These are phyloP conservation scores for Meandrusa payeni DNA, from an alignment of 2,888 invertebrate species.

Conservation along the genomic window DNA sequence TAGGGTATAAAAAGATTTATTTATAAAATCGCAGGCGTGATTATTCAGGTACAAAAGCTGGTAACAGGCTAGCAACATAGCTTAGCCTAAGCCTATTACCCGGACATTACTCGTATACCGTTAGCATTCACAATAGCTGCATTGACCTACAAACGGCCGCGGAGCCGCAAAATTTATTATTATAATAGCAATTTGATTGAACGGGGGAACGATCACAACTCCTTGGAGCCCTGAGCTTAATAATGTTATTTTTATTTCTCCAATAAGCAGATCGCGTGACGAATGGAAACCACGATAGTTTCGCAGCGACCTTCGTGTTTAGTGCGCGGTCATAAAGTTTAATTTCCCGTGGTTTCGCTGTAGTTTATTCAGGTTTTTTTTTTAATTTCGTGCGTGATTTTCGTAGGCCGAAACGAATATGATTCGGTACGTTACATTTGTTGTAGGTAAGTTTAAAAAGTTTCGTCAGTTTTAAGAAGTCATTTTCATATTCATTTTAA, in stretches of 20 bases:
- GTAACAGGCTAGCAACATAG: constrained; percentile 4
- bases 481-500: no score
- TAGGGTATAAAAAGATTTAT: no score
- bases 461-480: neutral
- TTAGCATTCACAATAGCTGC: constrained; percentile 14
- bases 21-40: constrained; percentile 1
- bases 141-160: constrained; percentile 20
- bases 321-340: constrained; percentile 22
- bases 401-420: constrained; percentile 9
- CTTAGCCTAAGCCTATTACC: constrained; percentile 18
- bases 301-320: constrained; percentile 17
- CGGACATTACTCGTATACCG: constrained; percentile 12
- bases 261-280: constrained; percentile 38
- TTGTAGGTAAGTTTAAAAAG: constrained; percentile 8
- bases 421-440: constrained; percentile 11
- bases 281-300: constrained; percentile 26
- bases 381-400: constrained; percentile 18
- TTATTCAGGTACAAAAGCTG: constrained; percentile 1
- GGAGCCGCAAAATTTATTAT: constrained; percentile 28
- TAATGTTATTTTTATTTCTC: constrained; percentile 35
- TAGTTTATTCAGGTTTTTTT: neutral
- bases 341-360: constrained; percentile 24
- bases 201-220: constrained; percentile 30
- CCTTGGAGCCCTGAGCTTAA: constrained; percentile 28
- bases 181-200: constrained; percentile 28